Base-by-base conservation (phyloP, 2,888 invertebrate species). In the Brachyptera putata region DNA sequence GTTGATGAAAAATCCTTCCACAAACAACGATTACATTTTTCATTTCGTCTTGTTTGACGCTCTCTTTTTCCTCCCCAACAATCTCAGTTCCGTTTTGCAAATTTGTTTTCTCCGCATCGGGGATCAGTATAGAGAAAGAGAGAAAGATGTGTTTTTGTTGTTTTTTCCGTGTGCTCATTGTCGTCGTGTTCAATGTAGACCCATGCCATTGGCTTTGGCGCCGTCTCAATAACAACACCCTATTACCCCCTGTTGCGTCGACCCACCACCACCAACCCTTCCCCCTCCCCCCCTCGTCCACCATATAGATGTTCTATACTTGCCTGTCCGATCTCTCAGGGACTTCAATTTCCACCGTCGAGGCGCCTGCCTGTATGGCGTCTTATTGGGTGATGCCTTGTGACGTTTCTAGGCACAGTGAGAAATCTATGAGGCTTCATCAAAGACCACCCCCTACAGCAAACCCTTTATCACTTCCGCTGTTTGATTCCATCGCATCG, bases 71-170 rank as follows among this genome's bases (percentile, higher is more conserved):
- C 43, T 18, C 3, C 16, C 11, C 18, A 43, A 43, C 25, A 11
- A 26, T 50, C 24, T 9, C 3, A 1, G 26, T 26, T 50, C 26
- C 30, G 49, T 22, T 4, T 25, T 18, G 30, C 16, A 26, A 50
- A 25, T 50, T 50, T 50, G 49, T 26, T 50, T 50, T 50, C 49
- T 16, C 14, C 30, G 49, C 26, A 50, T 41, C 41, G 49, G 26
- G 49, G 30, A 16, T 26, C 14, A 4, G 4, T 22, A n/a, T n/a
- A n/a, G n/a, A n/a, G n/a, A n/a, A n/a, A n/a, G n/a, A n/a, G n/a
- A n/a, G n/a, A n/a, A n/a, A n/a, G n/a, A n/a, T n/a, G n/a, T n/a
- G 30, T 25, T 30, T 14, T 7, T 50, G 26, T 50, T 50, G 25
- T 25, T 50, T 25, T 50, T 16, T 50, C 16, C n/a, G 25, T 41